These are phyloP conservation scores for Numida meleagris DNA, from an alignment of 2,113 vertebrate genomes.

Conservation along the genomic window DNA sequence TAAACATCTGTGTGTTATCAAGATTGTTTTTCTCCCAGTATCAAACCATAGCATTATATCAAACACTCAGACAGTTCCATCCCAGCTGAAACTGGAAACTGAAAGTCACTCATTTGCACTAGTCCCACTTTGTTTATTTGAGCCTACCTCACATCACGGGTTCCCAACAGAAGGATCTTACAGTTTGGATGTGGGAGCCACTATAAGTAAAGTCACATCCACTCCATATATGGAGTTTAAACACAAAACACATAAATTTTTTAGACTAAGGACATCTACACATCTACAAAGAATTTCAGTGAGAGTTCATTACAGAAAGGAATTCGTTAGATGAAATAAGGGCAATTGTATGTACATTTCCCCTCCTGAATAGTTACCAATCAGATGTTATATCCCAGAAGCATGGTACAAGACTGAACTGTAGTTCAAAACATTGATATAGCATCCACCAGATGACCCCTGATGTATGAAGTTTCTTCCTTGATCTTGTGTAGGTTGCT, in stretches of 20 bases:
- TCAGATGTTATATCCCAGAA: constrained; percentile 47
- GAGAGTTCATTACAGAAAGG: not conserved
- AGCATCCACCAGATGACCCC: constrained; percentile 45
- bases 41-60: no score
- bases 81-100: not conserved
- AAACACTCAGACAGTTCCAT: no score
- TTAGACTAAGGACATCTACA: not conserved
- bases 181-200: not conserved
- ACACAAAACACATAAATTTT: not conserved
- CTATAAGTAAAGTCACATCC: not conserved
- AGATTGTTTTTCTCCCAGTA: no score
- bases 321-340: constrained; percentile 18
- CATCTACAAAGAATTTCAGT: not conserved
- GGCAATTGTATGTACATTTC: not conserved
- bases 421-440: constrained; percentile 54
- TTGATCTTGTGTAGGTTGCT: constrained; percentile 50
- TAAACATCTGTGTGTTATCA: no score
- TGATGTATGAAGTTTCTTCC: constrained; percentile 24
- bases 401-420: constrained; percentile 19
- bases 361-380: constrained; percentile 30
- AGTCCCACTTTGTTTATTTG: not conserved
- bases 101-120: not conserved
- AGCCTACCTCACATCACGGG: not conserved
- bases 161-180: not conserved
- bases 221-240: not conserved